phyloP scores from a whole-genome alignment of 1,140 invertebrate genomes.

The Nebria ingens region DNA sequence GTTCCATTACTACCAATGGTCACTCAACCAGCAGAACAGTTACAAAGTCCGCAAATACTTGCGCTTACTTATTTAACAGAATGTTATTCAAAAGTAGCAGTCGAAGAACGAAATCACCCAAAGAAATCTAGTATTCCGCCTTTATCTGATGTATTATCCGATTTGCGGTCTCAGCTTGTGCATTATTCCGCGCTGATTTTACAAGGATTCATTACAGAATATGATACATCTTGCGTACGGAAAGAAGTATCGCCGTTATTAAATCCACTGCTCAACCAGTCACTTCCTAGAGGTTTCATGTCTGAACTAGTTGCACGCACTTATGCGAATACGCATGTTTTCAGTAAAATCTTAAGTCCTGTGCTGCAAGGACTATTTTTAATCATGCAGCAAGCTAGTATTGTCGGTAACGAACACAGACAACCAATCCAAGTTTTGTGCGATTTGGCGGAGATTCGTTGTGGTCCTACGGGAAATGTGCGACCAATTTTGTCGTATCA shows the following conservation, averaged over 20 bases:
- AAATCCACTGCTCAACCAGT: constrained; percentile 49
- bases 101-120: constrained; percentile 60
- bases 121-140: constrained; percentile 52
- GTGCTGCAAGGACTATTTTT: constrained; percentile 57
- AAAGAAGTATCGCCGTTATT: constrained; percentile 43
- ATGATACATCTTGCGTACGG: constrained; percentile 12
- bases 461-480: constrained; percentile 39
- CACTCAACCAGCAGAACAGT: constrained; percentile 22
- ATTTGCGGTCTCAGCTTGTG: constrained; percentile 51
- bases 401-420: constrained; percentile 59
- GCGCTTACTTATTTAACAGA: constrained; percentile 50
- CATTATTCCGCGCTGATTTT: constrained; percentile 49
- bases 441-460: constrained; percentile 62
- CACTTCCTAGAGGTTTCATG: constrained; percentile 54
- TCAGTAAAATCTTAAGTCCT: constrained; percentile 58
- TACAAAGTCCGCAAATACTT: constrained; percentile 34
- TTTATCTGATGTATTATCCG: constrained; percentile 41
- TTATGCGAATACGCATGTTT: constrained; percentile 40
- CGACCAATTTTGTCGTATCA: constrained; percentile 70
- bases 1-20: constrained; percentile 25
- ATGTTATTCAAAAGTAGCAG: constrained; percentile 54
- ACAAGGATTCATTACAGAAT: constrained; percentile 39
- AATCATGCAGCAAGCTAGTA: constrained; percentile 55
- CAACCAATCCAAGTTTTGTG: constrained; percentile 52
- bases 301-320: constrained; percentile 50